Base-by-base conservation (phyloP, 1,140 invertebrate genomes). In the Maniola jurtina region DNA sequence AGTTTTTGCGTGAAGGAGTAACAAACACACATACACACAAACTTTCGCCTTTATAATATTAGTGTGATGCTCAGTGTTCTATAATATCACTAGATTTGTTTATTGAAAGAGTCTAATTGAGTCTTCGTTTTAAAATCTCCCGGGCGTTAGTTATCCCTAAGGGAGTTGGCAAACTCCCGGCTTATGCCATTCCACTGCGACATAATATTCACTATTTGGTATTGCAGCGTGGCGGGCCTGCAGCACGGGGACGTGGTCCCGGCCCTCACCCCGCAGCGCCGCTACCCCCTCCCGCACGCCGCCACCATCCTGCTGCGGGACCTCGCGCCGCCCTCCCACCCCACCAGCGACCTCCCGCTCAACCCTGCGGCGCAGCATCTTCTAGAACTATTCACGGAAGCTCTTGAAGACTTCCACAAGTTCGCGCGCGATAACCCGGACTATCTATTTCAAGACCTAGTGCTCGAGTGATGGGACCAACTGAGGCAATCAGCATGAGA, bases 231-330 rank as follows among this genome's bases (percentile, higher is more conserved):
- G 7, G 59, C 66, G 0, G 77, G 66, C 14, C 40, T 82, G 36
- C 59, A 71, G 34, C 13, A 45, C 42, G 72, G 71, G 16, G 81
- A 86, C 14, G 40, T 80, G 60, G 48, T 80, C 15, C 80, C 76
- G 36, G 54, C 70, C 15, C 59, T 82, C 50, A 83, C 82, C 8
- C 80, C 79, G 9, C 76, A 69, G 68, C 70, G 76, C 13, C 77
- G 81, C 42, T 88, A 86, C 80, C 13, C 25, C 54, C 69, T 88
- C 66, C 83, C 85, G 1, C 7, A 9, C 14, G 75, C 70, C 13
- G 70, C 70, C 16, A 42, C 68, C 7, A 33, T 55, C 50, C 74
- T 83, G 15, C 66, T 77, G 50, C 68, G 14, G 15, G 69, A 73
- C 56, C 69, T 80, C 56, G 58, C 62, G 38, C 58, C 71, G n/a